A percentile compares a stretch with the other conserved stretches of the same genome.
phyloP scores from a whole-genome alignment of 1,140 invertebrate genomes.

The Macrobrachium rosenbergii region DNA sequence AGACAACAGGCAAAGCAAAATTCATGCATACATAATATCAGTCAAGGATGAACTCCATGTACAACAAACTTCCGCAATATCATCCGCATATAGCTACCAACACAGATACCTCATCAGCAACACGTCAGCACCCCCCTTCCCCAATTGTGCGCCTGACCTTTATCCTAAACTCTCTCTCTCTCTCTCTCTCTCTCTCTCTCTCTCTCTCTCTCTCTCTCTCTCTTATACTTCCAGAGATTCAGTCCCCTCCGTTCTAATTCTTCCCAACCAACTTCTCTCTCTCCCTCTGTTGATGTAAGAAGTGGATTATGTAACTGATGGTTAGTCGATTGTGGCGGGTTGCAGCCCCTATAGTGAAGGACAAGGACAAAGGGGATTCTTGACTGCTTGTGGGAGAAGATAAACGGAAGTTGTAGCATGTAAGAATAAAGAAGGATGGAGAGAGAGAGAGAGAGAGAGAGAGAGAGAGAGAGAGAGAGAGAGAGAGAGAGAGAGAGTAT shows the following conservation, averaged over 20 bases:
- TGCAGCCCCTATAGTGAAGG: background rate
- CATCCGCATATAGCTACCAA: constrained; percentile 2
- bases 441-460: constrained; percentile 12
- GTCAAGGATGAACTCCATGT: too few species aligned
- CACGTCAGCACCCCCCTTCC: constrained; percentile 22
- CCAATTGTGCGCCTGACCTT: constrained; percentile 16
- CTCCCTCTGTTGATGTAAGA: background rate
- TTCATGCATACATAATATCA: too few species aligned
- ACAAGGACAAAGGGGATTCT: background rate
- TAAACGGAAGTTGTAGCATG: background rate
- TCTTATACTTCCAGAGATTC: too few species aligned
- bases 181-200: constrained; percentile 19
- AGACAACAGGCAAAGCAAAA: too few species aligned
- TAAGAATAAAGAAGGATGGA: background rate
- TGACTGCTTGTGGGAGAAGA: background rate
- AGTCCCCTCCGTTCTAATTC: too few species aligned
- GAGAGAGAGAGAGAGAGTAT: constrained; percentile 20
- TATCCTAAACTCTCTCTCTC: too few species aligned
- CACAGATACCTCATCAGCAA: background rate
- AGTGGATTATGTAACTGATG: background rate
- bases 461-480: constrained; percentile 18
- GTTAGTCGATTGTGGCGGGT: background rate
- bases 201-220: constrained; percentile 11
- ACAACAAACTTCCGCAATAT: too few species aligned
- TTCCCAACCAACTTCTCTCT: background rate